phyloP scores from a whole-genome alignment of 2,797 vertebrate species.

The Staurois parvus region DNA sequence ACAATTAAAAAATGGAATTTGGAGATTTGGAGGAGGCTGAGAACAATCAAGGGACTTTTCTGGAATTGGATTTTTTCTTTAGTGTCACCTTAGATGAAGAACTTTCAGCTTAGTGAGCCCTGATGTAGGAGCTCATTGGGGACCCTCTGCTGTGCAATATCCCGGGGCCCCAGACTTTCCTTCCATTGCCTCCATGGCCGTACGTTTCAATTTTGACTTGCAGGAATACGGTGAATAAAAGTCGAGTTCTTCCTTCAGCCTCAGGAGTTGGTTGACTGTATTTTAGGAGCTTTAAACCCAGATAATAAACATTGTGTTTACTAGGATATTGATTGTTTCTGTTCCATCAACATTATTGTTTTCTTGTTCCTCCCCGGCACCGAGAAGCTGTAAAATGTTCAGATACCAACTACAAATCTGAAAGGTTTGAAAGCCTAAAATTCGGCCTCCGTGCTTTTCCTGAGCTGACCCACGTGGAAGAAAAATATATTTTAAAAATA shows the following conservation, averaged over 20 bases:
- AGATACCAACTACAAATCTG: constrained; percentile 7
- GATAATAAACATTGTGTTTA: constrained; percentile 36
- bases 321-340: constrained; percentile 31
- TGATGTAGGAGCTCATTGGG: too few relatives aligned
- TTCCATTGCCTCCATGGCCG: neutral
- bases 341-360: constrained; percentile 22
- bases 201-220: neutral
- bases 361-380: neutral
- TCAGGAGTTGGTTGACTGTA: constrained; percentile 15
- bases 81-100: too few relatives aligned
- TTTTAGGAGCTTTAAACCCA: constrained; percentile 21
- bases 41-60: too few relatives aligned
- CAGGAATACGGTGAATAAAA: neutral
- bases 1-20: too few relatives aligned
- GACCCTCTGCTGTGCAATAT: neutral
- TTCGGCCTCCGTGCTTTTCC: neutral
- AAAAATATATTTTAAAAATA: too few relatives aligned
- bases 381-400: constrained; percentile 14
- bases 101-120: too few relatives aligned
- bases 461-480: neutral
- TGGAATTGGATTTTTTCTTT: too few relatives aligned
- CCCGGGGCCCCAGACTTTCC: neutral
- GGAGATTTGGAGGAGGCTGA: too few relatives aligned
- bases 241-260: neutral
- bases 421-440: neutral